Evolutionary conservation across 2,888 invertebrate species (phyloP), one percentile per base, ranked within the genome.

Genomic region (Patella pellucida): DNA sequence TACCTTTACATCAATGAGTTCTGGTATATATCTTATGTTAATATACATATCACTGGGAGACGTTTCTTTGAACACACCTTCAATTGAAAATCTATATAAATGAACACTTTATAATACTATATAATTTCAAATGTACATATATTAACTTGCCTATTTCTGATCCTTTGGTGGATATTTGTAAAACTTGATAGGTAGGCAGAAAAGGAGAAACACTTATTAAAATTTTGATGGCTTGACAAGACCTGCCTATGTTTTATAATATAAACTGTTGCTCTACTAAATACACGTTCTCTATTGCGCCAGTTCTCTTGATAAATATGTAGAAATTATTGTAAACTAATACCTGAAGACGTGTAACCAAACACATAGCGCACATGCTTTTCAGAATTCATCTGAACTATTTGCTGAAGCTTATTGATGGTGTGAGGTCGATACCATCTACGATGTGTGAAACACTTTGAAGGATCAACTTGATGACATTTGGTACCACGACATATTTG

Each of bases 301-400:
- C 41, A 41, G 7, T 41, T 41, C 7, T 0, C 31, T 41, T 41
- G 31, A 41, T 7, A 41, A 1, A 41, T 9, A 41, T 41, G 41
- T 41, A 4, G 41, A 41, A 41, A 41, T 41, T 41, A 41, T 9
- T 41, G 41, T 41, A 41, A 41, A 9, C 41, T 9, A 7, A 86
- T 90, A 94, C 95, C 95, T 91, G 93, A 93, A 7, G 94, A 94
- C 1, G 95, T 95, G 85, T 95, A 95, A 31, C 95, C 95, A 19
- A 94, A 94, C 3, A 95, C 92, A 0, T 95, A 86, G 81, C 93
- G 70, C 15, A 72, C 69, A 15, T n/a, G 23, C 14, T 62, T 71
- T 19, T 14, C 50, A 31, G 51, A 71, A 52, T 51, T 31, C 41
- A 69, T 27, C 7, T 69, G 70, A 11, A 80, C 62, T 11, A 81